phyloP scores from a whole-genome alignment of 2,797 vertebrate species.

The Poeciliopsis paucimaculata region DNA sequence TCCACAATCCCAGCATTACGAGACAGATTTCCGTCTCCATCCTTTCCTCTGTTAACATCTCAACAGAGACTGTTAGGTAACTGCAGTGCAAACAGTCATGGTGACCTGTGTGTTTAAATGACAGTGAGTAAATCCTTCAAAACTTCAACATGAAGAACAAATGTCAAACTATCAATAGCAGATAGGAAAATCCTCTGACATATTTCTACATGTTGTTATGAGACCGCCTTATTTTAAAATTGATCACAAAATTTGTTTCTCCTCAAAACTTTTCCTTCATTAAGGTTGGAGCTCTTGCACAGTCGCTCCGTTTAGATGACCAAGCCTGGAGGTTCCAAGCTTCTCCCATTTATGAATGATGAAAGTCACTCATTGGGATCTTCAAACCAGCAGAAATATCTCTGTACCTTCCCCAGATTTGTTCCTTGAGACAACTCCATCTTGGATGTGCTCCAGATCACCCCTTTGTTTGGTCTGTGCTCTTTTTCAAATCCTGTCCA shows the following conservation, averaged over 20 bases:
- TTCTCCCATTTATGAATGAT: no score
- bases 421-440: no score
- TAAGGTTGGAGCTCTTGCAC: no score
- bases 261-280: neutral
- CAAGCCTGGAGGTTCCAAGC: no score
- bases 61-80: slow-evolving; percentile 15
- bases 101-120: neutral
- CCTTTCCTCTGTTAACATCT: slow-evolving; percentile 19
- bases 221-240: neutral
- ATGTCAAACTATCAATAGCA: neutral
- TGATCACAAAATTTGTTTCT: neutral
- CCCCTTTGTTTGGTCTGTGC: no score
- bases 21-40: slow-evolving; percentile 56
- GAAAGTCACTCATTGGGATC: no score
- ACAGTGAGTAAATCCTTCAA: neutral
- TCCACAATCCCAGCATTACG: slow-evolving; percentile 89
- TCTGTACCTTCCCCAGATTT: no score
- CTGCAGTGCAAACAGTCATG: neutral
- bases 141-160: neutral
- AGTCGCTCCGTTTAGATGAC: no score
- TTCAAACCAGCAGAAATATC: no score
- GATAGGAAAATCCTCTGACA: neutral
- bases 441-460: no score
- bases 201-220: neutral
- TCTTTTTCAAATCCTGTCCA: no score